Evolutionary conservation across 2,888 invertebrate species (phyloP).

Genomic region (Calameuta filiformis): DNA sequence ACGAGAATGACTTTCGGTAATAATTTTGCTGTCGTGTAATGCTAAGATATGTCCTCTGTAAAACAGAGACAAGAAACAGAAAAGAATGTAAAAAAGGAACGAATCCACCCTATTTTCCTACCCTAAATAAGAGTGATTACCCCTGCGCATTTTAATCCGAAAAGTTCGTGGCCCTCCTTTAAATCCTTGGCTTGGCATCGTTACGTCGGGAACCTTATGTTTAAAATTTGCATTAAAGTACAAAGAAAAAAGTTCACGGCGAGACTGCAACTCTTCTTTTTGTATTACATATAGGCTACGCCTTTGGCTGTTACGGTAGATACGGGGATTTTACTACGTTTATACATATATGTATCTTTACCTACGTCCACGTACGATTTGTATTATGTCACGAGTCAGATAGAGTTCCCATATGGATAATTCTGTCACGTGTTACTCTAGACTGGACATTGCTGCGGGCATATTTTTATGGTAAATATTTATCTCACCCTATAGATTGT

Average conservation of each 20-base stretch:
- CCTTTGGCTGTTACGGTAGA: neutral
- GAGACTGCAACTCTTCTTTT: neutral
- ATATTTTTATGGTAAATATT: neutral
- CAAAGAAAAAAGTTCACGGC: constrained; percentile 4
- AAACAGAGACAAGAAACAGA: neutral
- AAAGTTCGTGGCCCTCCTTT: neutral
- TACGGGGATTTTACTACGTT: neutral
- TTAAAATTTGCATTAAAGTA: constrained; percentile 35
- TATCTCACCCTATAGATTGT: neutral
- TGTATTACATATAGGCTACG: neutral
- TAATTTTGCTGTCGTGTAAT: neutral
- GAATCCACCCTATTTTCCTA: neutral
- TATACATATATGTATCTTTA: neutral
- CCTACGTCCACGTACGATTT: neutral
- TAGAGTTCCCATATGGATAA: neutral
- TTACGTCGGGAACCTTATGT: constrained; percentile 28
- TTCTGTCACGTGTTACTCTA: neutral
- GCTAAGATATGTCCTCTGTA: neutral
- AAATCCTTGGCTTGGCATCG: neutral
- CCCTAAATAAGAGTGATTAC: neutral
- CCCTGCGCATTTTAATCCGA: neutral
- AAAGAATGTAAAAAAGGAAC: neutral
- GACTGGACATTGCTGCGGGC: neutral
- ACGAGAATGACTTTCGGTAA: neutral
- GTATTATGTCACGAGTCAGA: neutral